phyloP scores from a whole-genome alignment of 2,113 vertebrate genomes.

The Setophaga petechia region DNA sequence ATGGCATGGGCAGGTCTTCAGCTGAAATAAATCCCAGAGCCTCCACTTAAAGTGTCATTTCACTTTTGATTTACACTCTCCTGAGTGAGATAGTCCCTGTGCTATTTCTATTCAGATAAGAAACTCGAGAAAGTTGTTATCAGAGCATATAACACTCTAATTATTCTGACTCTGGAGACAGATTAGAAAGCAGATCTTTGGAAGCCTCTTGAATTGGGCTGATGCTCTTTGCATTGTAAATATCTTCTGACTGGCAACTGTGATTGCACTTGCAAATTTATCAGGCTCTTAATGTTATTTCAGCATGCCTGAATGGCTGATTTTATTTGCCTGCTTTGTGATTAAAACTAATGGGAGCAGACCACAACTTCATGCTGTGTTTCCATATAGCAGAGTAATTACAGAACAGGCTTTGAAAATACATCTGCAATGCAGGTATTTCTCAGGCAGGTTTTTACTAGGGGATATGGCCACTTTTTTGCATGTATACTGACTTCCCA shows the following conservation, averaged over 20 bases:
- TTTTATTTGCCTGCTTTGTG: constrained; percentile 39
- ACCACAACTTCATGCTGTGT: constrained; percentile 9
- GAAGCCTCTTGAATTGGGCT: neutral
- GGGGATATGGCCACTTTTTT: neutral
- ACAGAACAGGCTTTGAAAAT: constrained; percentile 21
- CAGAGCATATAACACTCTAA: neutral
- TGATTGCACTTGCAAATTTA: neutral
- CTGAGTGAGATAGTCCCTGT: neutral
- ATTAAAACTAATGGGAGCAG: constrained; percentile 9
- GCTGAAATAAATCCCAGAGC: constrained; percentile 8
- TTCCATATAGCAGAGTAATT: constrained; percentile 12
- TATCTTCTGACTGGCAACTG: neutral
- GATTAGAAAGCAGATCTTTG: neutral
- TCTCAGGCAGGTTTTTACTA: neutral
- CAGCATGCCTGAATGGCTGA: neutral
- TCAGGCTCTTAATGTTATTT: neutral
- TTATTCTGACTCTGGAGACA: neutral
- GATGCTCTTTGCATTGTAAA: neutral
- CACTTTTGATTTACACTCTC: neutral
- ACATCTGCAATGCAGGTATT: constrained; percentile 7
- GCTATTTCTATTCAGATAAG: constrained; percentile 14
- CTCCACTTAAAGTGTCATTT: constrained; percentile 12
- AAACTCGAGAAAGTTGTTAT: neutral
- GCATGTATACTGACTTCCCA: neutral
- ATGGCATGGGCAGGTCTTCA: neutral